These are phyloP conservation scores for Itoplectis maculator DNA, from an alignment of 2,888 invertebrate genomes.

Conservation along the genomic window DNA sequence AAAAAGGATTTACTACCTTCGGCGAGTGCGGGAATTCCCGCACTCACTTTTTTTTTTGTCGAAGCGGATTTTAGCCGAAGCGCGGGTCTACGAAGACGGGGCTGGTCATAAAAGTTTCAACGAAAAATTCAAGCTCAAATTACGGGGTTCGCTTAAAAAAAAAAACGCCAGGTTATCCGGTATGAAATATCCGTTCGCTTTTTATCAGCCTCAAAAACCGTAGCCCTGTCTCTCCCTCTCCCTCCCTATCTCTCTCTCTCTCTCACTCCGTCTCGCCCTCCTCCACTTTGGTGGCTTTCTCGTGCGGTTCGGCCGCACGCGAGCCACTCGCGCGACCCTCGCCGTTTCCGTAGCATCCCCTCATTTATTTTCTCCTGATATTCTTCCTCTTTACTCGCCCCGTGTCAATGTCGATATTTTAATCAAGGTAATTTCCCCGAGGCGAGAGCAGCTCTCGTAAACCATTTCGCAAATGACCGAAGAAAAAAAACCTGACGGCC, in stretches of 20 bases:
- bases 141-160: conserved; percentile 1
- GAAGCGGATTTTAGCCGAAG: background rate
- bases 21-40: conserved; percentile 5
- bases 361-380: conserved; percentile 28
- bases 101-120: conserved; percentile 32
- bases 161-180: background rate
- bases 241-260: too few relatives aligned
- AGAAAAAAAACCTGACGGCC: conserved; percentile 6
- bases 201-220: conserved; percentile 35
- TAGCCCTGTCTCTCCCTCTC: background rate
- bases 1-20: conserved; percentile 9
- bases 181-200: conserved; percentile 57
- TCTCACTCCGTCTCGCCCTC: too few relatives aligned
- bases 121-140: conserved; percentile 31
- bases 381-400: conserved; percentile 36
- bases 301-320: background rate
- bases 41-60: too few relatives aligned
- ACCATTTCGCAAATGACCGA: conserved; percentile 65
- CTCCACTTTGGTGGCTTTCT: background rate
- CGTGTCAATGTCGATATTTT: conserved; percentile 68
- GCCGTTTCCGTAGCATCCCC: background rate
- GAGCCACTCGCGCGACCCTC: background rate
- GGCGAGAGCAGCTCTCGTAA: conserved; percentile 42
- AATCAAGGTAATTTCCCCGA: conserved; percentile 73
- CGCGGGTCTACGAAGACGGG: background rate